Conservation (phyloP, 2,113 vertebrate genomes). For the Forbesichthys papilliferus region DNA sequence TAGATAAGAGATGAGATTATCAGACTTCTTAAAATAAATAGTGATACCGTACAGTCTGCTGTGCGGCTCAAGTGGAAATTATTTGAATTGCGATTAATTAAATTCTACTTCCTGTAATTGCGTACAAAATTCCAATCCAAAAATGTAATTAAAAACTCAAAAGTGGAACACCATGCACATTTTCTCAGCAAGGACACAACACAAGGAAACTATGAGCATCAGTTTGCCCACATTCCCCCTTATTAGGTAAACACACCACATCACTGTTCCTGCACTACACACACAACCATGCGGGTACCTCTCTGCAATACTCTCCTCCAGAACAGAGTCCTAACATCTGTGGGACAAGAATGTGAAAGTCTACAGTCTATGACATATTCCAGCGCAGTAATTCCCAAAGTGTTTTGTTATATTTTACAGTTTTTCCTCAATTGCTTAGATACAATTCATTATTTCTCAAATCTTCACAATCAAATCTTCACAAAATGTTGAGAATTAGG, state of each 20-base stretch:
- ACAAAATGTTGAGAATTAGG: too few relatives aligned
- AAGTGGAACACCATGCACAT: slow-evolving; percentile 40
- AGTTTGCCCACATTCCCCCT: slow-evolving; percentile 50
- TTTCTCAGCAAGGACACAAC: slow-evolving; percentile 42
- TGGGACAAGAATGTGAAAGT: slow-evolving; percentile 56
- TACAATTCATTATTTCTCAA: too few relatives aligned
- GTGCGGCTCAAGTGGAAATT: too few relatives aligned
- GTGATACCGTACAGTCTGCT: too few relatives aligned
- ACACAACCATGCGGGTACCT: slow-evolving; percentile 77
- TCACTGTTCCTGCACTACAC: slow-evolving; percentile 42
- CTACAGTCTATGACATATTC: not conserved
- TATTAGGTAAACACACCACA: slow-evolving; percentile 54
- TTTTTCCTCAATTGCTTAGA: too few relatives aligned
- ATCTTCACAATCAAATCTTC: too few relatives aligned
- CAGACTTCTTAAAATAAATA: too few relatives aligned
- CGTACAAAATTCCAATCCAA: too few relatives aligned
- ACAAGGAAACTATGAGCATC: slow-evolving; percentile 47
- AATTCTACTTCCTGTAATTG: too few relatives aligned
- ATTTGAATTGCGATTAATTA: too few relatives aligned
- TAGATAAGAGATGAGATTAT: too few relatives aligned
- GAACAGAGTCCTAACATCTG: slow-evolving; percentile 80
- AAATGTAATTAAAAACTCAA: not conserved
- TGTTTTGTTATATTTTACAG: too few relatives aligned
- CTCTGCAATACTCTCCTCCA: slow-evolving; percentile 76
- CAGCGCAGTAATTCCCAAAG: not conserved